phyloP scores from a whole-genome alignment of 2,113 vertebrate species.

The Amazona vittata region DNA sequence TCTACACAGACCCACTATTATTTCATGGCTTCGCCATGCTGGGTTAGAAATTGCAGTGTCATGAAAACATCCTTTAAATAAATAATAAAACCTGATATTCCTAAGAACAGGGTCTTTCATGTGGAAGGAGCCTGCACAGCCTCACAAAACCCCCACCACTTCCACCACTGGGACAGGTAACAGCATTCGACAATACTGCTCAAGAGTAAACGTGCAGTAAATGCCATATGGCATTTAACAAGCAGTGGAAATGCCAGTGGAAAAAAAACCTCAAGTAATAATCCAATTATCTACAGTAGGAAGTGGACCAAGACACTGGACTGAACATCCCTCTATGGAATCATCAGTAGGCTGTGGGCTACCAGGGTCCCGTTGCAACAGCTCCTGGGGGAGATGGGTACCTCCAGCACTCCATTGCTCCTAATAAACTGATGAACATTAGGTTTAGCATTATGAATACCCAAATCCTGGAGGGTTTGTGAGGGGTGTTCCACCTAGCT shows the following conservation, averaged over 20 bases:
- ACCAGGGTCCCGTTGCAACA: neutral
- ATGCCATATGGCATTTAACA: neutral
- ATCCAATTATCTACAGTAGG: neutral
- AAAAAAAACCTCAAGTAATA: neutral
- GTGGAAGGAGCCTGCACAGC: neutral
- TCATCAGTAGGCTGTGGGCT: neutral
- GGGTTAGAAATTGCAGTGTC: conserved; percentile 48
- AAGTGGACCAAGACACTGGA: neutral
- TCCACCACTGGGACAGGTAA: neutral
- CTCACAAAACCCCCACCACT: neutral
- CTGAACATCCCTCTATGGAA: neutral
- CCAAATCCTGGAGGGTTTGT: neutral
- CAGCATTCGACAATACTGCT: neutral
- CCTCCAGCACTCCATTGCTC: neutral
- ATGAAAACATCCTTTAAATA: conserved; percentile 51
- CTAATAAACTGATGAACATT: neutral
- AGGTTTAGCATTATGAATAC: neutral
- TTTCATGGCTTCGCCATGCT: conserved; percentile 7
- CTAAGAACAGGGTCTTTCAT: neutral
- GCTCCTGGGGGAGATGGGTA: neutral
- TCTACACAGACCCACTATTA: conserved; percentile 12
- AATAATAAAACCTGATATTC: conserved; percentile 37
- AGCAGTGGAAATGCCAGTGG: neutral
- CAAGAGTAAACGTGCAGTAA: neutral
- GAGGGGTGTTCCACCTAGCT: neutral